Base-by-base conservation (phyloP, 2,113 vertebrate genomes). In the Cryptomyrus ogoouensis region DNA sequence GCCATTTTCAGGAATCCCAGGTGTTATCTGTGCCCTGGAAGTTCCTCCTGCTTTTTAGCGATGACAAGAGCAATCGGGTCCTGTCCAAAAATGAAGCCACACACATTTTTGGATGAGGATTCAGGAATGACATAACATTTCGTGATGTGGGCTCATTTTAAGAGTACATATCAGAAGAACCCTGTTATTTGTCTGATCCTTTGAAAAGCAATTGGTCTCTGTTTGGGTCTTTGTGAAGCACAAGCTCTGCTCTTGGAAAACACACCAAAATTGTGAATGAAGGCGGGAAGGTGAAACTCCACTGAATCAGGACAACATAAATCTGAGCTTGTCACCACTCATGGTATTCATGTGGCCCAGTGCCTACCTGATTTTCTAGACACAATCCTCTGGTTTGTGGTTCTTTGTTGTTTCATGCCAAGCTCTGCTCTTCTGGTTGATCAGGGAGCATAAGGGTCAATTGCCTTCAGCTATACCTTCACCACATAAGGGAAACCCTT, bases 81-180 rank as follows among this genome's bases (percentile, higher is more conserved):
- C 92, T 90, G 88, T 92, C 80, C 83, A 80, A 92, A 93, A 92
- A 91, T n/a, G 15, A 80, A 80, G 74, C 35, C 74, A 80, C 74
- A 19, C 35, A 80, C 74, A 80, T 91, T 92, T 88, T 91, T 94
- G 93, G 93, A 93, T 92, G 88, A 90, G 87, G 89, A 92, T 93
- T 93, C 89, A 53, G 58, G 91, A 92, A 95, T 95, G 91, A 95
- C 92, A 91, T 94, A 91, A 94, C 92, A 92, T 94, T 91, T 91
- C 91, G 91, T 95, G 94, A 94, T 44, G 92, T 89, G 58, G 90
- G 86, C 91, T 91, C 90, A 91, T 90, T 91, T 90, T 89, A 91
- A 88, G 15, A 52, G 27, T 35, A n/a, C 31, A 19, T 15, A 21
- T n/a, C 35, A 39, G 53, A 58, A 62, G 31, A 58, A 44, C 87